phyloP scores from a whole-genome alignment of 2,888 invertebrate genomes.

The Pomacea canaliculata region DNA sequence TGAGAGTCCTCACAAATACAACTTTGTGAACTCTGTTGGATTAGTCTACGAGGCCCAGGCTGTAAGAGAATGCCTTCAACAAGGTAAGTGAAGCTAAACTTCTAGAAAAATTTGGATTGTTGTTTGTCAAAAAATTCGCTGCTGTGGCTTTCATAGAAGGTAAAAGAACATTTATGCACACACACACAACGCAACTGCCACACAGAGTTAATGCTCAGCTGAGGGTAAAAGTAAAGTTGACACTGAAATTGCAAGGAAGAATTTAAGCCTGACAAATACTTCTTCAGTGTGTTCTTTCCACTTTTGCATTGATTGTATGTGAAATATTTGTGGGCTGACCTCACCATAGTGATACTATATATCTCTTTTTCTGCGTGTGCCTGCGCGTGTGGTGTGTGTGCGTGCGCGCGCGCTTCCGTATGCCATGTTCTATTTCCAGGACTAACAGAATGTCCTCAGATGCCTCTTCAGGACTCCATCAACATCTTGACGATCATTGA shows the following conservation, averaged over 20 bases:
- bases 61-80: slow-evolving; percentile 28
- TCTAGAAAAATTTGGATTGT: neutral
- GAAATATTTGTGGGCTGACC: too few species aligned
- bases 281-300: too few species aligned
- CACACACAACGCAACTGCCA: too few species aligned
- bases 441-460: slow-evolving; percentile 43
- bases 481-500: slow-evolving; percentile 51
- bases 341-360: too few species aligned
- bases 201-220: too few species aligned
- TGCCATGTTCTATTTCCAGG: slow-evolving; percentile 43
- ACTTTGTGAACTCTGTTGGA: slow-evolving; percentile 28
- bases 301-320: too few species aligned
- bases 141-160: too few species aligned
- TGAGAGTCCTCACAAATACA: slow-evolving; percentile 5
- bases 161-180: too few species aligned
- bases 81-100: slow-evolving; percentile 15
- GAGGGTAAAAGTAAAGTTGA: too few species aligned
- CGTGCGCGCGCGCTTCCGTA: neutral
- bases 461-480: slow-evolving; percentile 46
- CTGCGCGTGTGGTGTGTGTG: neutral
- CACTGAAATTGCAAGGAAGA: too few species aligned
- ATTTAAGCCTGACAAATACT: too few species aligned
- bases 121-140: neutral
- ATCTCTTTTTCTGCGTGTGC: too few species aligned
- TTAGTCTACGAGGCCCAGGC: slow-evolving; percentile 28